phyloP scores from a whole-genome alignment of 2,888 invertebrate species.

The Cephonodes hylas region DNA sequence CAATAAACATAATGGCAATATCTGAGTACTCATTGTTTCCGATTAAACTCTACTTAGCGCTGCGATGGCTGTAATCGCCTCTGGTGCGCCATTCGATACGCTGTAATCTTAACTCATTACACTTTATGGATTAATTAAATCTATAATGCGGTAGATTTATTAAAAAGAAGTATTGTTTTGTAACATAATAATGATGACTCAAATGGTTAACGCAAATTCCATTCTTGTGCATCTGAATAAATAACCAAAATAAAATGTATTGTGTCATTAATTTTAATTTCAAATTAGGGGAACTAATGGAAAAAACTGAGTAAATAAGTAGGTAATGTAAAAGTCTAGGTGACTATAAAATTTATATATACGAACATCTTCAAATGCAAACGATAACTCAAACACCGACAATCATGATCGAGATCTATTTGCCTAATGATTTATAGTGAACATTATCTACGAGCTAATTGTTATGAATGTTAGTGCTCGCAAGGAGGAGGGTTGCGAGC shows the following conservation, averaged over 20 bases:
- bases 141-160: no score
- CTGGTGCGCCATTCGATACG: neutral
- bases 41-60: conserved; percentile 42
- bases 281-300: neutral
- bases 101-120: neutral
- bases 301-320: no score
- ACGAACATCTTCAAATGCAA: neutral
- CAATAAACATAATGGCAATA: conserved; percentile 72
- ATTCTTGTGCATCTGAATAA: no score
- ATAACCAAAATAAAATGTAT: no score
- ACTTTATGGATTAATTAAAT: neutral
- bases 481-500: conserved; percentile 32
- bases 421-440: neutral
- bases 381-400: neutral
- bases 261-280: no score
- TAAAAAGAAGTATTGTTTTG: neutral
- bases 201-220: neutral
- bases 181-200: neutral
- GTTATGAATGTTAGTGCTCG: neutral
- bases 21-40: conserved; percentile 63
- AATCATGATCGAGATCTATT: neutral
- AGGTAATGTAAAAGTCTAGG: no score
- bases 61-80: neutral
- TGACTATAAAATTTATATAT: neutral
- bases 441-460: neutral